Evolutionary conservation across 2,797 vertebrate genomes (phyloP).

Genomic region (Pagetopsis macropterus): DNA sequence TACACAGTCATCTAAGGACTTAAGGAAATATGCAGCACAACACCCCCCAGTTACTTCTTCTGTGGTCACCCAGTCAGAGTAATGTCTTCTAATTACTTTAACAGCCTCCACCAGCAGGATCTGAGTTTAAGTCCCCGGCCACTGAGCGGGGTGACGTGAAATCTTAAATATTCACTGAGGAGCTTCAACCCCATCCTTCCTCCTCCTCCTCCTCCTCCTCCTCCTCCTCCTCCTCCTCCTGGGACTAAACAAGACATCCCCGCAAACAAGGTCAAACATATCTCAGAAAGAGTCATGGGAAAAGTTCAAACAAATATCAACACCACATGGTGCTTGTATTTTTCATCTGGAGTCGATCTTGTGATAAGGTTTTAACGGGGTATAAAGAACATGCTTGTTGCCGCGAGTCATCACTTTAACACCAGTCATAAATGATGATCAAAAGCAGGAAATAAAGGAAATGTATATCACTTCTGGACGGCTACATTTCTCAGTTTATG

Average conservation of each 20-base stretch:
- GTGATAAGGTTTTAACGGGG: slow-evolving; percentile 32
- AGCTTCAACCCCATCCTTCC: slow-evolving; percentile 40
- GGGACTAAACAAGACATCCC: slow-evolving; percentile 72
- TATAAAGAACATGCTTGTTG: slow-evolving; percentile 27
- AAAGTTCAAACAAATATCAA: slow-evolving; percentile 60
- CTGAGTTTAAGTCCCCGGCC: slow-evolving; percentile 24
- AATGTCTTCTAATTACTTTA: slow-evolving; percentile 53
- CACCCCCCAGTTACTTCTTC: slow-evolving; percentile 10
- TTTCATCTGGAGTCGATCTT: slow-evolving; percentile 61
- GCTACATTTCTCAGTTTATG: slow-evolving; percentile 35
- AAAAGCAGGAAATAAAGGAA: slow-evolving; percentile 38
- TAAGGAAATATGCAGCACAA: background rate
- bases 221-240: slow-evolving; percentile 51
- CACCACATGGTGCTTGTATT: slow-evolving; percentile 41
- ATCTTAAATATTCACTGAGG: slow-evolving; percentile 52
- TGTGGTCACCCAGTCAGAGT: slow-evolving; percentile 40
- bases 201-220: slow-evolving; percentile 18
- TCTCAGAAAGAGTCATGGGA: slow-evolving; percentile 82
- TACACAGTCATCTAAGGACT: background rate
- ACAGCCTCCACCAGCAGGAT: slow-evolving; percentile 40
- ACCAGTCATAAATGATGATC: slow-evolving; percentile 39
- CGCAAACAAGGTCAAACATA: slow-evolving; percentile 75
- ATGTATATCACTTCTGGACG: slow-evolving; percentile 20
- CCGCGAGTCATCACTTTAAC: slow-evolving; percentile 31
- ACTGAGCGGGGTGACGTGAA: slow-evolving; percentile 41